These are phyloP conservation scores for Lysandra bellargus DNA, from an alignment of 2,888 invertebrate genomes.

Conservation along the genomic window DNA sequence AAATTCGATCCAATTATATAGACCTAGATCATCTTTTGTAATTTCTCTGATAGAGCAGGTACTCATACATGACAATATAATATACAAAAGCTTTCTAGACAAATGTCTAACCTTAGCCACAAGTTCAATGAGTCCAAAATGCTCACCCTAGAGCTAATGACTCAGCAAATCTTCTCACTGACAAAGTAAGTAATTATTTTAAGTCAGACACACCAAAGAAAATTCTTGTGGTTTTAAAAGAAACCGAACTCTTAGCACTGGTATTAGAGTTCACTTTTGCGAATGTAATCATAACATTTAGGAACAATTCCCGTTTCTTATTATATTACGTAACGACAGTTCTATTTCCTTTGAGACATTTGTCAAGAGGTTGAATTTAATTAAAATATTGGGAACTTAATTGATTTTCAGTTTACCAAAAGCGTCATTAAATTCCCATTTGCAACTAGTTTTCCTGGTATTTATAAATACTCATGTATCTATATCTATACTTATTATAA, in stretches of 20 bases:
- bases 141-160: neutral
- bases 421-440: neutral
- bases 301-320: neutral
- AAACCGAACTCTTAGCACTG: neutral
- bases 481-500: too few species aligned
- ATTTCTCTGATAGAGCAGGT: too few species aligned
- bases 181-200: neutral
- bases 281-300: neutral
- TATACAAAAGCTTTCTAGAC: neutral
- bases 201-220: neutral
- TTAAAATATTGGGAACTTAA: neutral
- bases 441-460: neutral
- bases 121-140: neutral
- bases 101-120: neutral
- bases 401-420: neutral
- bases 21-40: too few species aligned
- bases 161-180: constrained; percentile 3
- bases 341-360: neutral
- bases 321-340: neutral
- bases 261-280: neutral
- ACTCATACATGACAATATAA: neutral
- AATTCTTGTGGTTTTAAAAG: neutral
- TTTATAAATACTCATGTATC: neutral
- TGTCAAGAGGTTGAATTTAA: neutral
- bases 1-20: too few species aligned